Evolutionary conservation across 35 echinoderm and acorn worm species (phyloP), one percentile per base, ranked within the genome.

Genomic region (Amphiura filiformis): DNA sequence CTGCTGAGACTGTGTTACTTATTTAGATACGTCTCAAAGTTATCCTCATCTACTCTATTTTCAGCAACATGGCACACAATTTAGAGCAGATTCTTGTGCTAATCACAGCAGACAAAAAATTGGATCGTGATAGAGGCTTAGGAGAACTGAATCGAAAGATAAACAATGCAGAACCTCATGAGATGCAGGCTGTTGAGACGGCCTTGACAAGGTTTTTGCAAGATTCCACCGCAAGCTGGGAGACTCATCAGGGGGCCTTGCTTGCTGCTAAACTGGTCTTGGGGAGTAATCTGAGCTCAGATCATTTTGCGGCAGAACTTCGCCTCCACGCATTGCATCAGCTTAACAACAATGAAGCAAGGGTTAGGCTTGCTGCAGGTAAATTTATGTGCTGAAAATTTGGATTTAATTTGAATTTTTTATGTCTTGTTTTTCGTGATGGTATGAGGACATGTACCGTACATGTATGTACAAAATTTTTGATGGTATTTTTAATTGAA

Each of bases 51-150:
- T n/a, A n/a, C n/a, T n/a, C n/a, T n/a, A n/a, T n/a, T n/a, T n/a
- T n/a, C n/a, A n/a, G n/a, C n/a, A n/a, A n/a, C n/a, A n/a, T n/a
- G n/a, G n/a, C n/a, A n/a, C n/a, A n/a, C n/a, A n/a, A n/a, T n/a
- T n/a, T n/a, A n/a, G n/a, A n/a, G n/a, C n/a, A n/a, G n/a, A n/a
- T n/a, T n/a, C n/a, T n/a, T n/a, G n/a, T n/a, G n/a, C n/a, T n/a
- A n/a, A n/a, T n/a, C n/a, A 70, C 61, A 26, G 83, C 49, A 2
- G 83, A 56, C 33, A 94, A 91, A 77, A 97, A 97, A 86, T 77
- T 97, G 20, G 95, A 97, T n/a, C 87, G 95, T 78, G 95, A 97
- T 82, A 82, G 88, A 76, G 95, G 95, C 31, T 47, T 94, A n/a
- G 32, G 9, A 34, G 79, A 93, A 57, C 89, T 97, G 9, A 85